Evolutionary conservation across 2,888 invertebrate species (phyloP).

Genomic region (Teleogryllus oceanicus): DNA sequence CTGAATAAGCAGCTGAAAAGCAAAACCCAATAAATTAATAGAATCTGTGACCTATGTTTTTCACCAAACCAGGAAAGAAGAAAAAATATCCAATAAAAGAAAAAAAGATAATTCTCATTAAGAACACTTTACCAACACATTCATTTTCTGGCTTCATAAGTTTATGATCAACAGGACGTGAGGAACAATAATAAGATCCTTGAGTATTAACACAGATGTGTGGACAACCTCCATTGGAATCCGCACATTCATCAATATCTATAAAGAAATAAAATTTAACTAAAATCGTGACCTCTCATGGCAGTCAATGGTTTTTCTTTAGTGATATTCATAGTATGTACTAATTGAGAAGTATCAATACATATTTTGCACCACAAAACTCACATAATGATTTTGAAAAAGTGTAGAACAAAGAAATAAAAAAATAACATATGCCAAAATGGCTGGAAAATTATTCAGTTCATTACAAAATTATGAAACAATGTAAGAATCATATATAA

Average conservation of each 20-base stretch:
- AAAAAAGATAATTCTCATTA: background rate
- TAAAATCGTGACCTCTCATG: background rate
- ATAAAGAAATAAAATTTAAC: conserved; percentile 20
- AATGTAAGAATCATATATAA: too few relatives aligned
- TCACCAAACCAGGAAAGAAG: too few relatives aligned
- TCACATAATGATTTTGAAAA: too few relatives aligned
- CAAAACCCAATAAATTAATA: background rate
- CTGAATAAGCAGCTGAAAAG: background rate
- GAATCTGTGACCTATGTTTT: too few relatives aligned
- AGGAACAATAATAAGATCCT: conserved; percentile 18
- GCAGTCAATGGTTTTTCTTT: background rate
- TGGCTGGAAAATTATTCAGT: too few relatives aligned
- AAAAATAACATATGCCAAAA: too few relatives aligned
- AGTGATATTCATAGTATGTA: background rate
- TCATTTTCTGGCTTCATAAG: background rate
- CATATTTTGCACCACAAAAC: too few relatives aligned
- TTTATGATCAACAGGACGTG: background rate
- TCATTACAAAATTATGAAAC: too few relatives aligned
- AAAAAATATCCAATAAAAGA: too few relatives aligned
- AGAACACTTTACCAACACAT: background rate
- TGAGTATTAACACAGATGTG: conserved; percentile 46
- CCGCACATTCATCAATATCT: conserved; percentile 47
- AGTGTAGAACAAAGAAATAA: too few relatives aligned
- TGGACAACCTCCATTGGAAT: conserved; percentile 45
- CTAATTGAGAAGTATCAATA: background rate